Evolutionary conservation across 1,140 invertebrate genomes (phyloP).

Genomic region (Zaprionus inermis): DNA sequence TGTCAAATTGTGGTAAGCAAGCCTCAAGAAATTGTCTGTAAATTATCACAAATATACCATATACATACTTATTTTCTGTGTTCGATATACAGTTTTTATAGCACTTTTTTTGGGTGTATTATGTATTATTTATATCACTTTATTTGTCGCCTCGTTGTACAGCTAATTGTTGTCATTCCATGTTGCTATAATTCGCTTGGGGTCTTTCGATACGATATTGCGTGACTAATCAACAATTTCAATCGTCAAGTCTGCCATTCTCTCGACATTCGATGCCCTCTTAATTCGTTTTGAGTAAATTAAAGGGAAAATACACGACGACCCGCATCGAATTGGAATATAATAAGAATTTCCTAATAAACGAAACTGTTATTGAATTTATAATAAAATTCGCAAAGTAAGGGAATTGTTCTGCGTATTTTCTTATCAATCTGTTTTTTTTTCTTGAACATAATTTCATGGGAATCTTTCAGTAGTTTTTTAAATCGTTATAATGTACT

Average conservation of each 20-base stretch:
- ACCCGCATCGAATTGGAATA: slow-evolving; percentile 1
- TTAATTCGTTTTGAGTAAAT: background rate
- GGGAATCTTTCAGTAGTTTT: background rate
- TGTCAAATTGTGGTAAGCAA: background rate
- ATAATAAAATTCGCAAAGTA: background rate
- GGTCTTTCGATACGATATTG: background rate
- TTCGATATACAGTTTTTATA: background rate
- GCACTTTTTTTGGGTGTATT: background rate
- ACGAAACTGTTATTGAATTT: background rate
- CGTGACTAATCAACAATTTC: background rate
- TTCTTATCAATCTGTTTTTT: no score
- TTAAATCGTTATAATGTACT: background rate
- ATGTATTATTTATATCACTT: slow-evolving; percentile 2
- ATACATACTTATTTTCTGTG: background rate
- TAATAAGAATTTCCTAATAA: background rate
- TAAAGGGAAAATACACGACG: background rate
- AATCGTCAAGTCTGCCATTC: background rate
- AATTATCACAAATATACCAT: background rate
- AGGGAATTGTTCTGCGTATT: background rate
- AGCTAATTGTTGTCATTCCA: background rate
- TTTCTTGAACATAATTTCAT: background rate
- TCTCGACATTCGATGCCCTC: background rate
- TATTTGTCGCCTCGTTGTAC: background rate
- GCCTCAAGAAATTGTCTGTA: background rate
- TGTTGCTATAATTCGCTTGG: background rate